Base-by-base conservation (phyloP, 2,797 vertebrate species). In the Spheniscus humboldti region DNA sequence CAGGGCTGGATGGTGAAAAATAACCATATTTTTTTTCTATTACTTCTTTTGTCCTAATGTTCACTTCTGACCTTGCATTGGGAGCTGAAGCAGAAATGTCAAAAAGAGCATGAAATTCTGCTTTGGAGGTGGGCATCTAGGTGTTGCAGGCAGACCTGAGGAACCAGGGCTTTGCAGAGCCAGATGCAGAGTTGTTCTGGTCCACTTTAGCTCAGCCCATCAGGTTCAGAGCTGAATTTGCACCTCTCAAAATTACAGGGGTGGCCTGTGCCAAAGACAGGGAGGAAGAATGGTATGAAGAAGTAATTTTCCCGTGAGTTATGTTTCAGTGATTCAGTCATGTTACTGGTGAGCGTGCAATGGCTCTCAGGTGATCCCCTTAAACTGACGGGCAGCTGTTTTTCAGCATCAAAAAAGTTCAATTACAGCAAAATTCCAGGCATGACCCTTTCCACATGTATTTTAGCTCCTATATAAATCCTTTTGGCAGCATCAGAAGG, bases 391-490 rank as follows among this genome's bases (percentile, higher is more conserved):
- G 72, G 45, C 72, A 96, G 86, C 78, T 96, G 77, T 12, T 94
- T 93, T 86, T 84, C 89, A 93, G 68, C 75, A 90, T 74, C 6
- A 86, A 92, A 94, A 86, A 88, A 48, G 13, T 56, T 83, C 60
- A 89, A 69, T 87, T 88, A 83, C 60, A 94, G 73, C 60, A 94
- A 78, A 78, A 94, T 84, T 96, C 66, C 87, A 94, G 92, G 69
- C 87, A 82, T 86, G 87, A 94, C 89, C 81, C 78, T 89, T 93
- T 92, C 81, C 87, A 90, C 87, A 53, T 88, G 85, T 80, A 92
- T 76, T 97, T 94, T 84, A 86, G 63, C 67, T 97, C 86, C 82
- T 95, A 81, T 88, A 88, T 88, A 91, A 96, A 94, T 94, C 59
- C 82, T 92, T 87, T 81, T 94, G 97, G 94, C 96, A 97, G 67